Conservation (phyloP, 2,113 vertebrate genomes). For the Peromyscus californicus region DNA sequence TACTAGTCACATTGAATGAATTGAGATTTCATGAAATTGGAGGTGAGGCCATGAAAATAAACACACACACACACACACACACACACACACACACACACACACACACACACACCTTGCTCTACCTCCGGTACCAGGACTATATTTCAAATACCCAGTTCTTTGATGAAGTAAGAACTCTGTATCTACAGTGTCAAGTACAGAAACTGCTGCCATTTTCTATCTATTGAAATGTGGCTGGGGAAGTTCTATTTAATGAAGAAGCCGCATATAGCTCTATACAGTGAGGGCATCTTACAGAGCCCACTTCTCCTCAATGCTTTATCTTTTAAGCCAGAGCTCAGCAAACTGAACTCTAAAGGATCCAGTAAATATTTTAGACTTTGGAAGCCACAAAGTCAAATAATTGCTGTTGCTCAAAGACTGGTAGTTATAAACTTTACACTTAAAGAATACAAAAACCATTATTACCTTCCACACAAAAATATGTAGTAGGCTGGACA, state of each 20-base stretch:
- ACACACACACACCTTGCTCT: not conserved
- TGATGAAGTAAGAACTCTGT: not conserved
- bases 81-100: not conserved
- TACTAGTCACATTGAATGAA: not conserved
- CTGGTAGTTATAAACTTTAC: not conserved
- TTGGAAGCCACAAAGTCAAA: slow-evolving; percentile 16
- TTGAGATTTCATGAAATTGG: not conserved
- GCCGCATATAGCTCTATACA: fast-evolving
- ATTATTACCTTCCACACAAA: not conserved
- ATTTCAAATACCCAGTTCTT: not conserved
- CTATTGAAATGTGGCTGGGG: not conserved
- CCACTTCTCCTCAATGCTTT: not conserved
- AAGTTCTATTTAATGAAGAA: not conserved
- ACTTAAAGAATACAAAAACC: slow-evolving; percentile 42
- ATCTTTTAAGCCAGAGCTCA: not conserved
- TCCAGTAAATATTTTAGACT: slow-evolving; percentile 50
- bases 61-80: not conserved
- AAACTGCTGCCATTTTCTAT: not conserved
- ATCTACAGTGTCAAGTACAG: not conserved
- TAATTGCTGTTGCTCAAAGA: slow-evolving; percentile 2
- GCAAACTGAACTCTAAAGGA: slow-evolving; percentile 21
- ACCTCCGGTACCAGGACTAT: not conserved
- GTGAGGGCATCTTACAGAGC: not conserved
- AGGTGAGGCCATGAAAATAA: not conserved
- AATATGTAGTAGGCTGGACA: not conserved